Base-by-base conservation (phyloP, 2,888 invertebrate species). In the Baccha elongata region DNA sequence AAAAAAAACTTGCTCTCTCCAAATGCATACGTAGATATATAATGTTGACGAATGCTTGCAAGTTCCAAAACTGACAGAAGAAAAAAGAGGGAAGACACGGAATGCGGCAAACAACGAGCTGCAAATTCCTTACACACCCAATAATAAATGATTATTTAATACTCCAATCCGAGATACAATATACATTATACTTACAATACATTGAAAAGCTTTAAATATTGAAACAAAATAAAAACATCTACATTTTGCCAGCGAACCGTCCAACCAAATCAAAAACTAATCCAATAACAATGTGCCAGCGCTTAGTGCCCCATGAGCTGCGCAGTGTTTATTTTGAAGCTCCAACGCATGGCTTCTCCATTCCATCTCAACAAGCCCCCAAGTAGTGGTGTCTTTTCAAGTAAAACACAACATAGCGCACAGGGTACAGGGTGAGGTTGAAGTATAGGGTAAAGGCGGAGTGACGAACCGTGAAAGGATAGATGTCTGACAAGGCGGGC, bases 41-140 rank as follows among this genome's bases (percentile, higher is more conserved):
- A 55, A 64, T 55, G 53, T 48, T 29, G 48, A 48, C 50, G 35
- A 78, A 71, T 71, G 37, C 42, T 32, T 32, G 23, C 23, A 15
- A 2, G 5, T n/a, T 17, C 13, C 11, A 11, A 5, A 4, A 26
- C 13, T 40, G 23, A 8, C 5, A 37, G 8, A 10, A 15, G n/a
- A 29, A 21, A 5, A 10, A 21, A 48, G 29, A 2, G 21, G 15
- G 19, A 10, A 26, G 13, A n/a, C 6, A 17, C 32, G 37, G 48
- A 65, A 58, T 40, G 48, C 35, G 37, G 35, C 42, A 62, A 73
- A n/a, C 62, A 68, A 80, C 40, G 35, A 68, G 55, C 11, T 64
- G 50, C 55, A 55, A 80, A 75, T 80, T 80, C 75, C 58, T 80
- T 26, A 42, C 75, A 69, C 80, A 80, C 75, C 75, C 55, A 62